Evolutionary conservation across 2,113 vertebrate genomes (phyloP), one percentile per base, ranked within the genome.

Genomic region (Dermatemys mawii): DNA sequence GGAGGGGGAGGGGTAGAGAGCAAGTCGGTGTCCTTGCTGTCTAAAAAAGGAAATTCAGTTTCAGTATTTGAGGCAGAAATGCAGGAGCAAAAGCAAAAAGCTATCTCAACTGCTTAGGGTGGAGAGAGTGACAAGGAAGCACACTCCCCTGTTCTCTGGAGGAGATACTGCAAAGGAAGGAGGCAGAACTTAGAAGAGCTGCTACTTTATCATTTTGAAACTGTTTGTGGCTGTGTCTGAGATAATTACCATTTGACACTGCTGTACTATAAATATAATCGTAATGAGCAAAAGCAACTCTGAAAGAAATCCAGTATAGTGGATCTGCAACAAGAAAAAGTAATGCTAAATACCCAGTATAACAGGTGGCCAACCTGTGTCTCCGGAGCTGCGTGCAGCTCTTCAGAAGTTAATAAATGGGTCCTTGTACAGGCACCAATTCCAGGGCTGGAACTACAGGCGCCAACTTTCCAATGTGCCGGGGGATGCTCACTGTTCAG

Each of bases 41-140:
- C 97, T 97, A 94, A 95, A 97, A 97, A 97, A 96, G 94, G 95
- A 96, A 96, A 96, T 96, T 96, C 88, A 67, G 93, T 92, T 82
- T 90, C 92, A 90, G 88, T 93, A 88, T 91, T 93, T 88, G 84
- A 96, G 49, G 87, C 90, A 96, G 88, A 96, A 55, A 91, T 90
- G 94, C 88, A 94, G 82, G 92, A 94, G 94, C 94, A 96, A 93
- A 97, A 94, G 84, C 96, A 91, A 96, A 97, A 94, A 96, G 92
- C 93, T 87, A 90, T 96, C 94, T 96, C 78, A n/a, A 84, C 92
- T 95, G 90, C 93, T 94, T 94, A 89, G 93, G 83, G 86, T 84
- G 92, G 88, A 83, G 86, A 81, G 93, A 96, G 81, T 92, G 96
- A 96, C 94, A 86, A 95, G 92, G 95, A 88, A 54, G 88, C 27